Evolutionary conservation across 2,888 invertebrate species (phyloP).

Genomic region (Ephialtes manifestator): DNA sequence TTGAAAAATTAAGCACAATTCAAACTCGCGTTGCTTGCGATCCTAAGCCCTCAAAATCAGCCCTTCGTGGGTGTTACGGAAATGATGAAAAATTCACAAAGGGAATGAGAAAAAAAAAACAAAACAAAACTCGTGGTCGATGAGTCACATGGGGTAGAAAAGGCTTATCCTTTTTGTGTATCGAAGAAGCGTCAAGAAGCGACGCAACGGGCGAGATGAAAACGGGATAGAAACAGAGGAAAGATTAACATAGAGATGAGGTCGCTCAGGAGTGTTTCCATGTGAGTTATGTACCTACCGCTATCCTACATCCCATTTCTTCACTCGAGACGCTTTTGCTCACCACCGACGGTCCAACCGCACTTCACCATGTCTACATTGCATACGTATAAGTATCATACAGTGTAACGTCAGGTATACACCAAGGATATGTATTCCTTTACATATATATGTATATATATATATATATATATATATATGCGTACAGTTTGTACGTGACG

Average conservation of each 20-base stretch:
- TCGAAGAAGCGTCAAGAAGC: conserved; percentile 55
- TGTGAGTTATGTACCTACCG: conserved; percentile 74
- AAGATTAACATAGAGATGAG: conserved; percentile 81
- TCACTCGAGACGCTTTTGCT: conserved; percentile 36
- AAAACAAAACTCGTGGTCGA: neutral
- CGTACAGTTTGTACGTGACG: conserved; percentile 35
- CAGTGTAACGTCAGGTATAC: neutral
- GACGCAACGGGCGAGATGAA: conserved; percentile 43
- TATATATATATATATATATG: conserved; percentile 2
- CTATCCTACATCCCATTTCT: conserved; percentile 60
- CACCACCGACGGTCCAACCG: conserved; percentile 24
- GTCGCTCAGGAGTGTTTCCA: conserved; percentile 75
- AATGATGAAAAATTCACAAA: neutral
- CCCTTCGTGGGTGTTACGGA: too few species aligned
- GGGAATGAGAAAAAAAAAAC: neutral
- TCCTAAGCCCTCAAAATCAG: too few species aligned
- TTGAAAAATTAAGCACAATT: too few species aligned
- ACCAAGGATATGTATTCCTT: neutral
- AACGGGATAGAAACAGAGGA: conserved; percentile 68
- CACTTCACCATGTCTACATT: conserved; percentile 15
- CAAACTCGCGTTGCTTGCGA: too few species aligned
- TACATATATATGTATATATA: too few species aligned
- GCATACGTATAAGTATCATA: conserved; percentile 4
- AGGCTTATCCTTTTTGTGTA: conserved; percentile 6
- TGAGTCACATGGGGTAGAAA: neutral